Evolutionary conservation across 2,797 vertebrate species (phyloP), one percentile per base, ranked within the genome.

Genomic region (Cichlasoma orientale): DNA sequence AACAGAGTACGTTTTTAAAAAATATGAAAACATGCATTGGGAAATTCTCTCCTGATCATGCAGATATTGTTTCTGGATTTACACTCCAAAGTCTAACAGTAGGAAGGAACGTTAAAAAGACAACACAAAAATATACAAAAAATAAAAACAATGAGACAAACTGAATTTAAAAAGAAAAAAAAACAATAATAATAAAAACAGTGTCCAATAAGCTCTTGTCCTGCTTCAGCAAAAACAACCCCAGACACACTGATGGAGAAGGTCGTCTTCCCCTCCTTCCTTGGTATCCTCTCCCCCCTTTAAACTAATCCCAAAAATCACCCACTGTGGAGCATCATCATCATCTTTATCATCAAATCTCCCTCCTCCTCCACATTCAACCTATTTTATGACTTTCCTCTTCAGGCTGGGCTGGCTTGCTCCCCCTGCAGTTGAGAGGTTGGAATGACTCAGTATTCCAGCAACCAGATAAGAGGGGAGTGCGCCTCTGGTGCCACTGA

Each of bases 361-460:
- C 77, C 78, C 47, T 86, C 82, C 73, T 76, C 72, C 72, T 77
- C 63, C 73, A 68, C 80, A 69, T 72, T 79, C 71, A 83, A 75
- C 72, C 55, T 7, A 31, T 75, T 74, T 75, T 57, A 74, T 75
- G 53, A 74, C 83, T 85, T 90, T 82, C 87, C 86, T 90, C 93
- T 50, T 87, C 91, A 91, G 91, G 88, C 92, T 90, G 90, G 83
- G 93, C 87, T 89, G 89, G 85, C 92, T 88, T 86, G 92, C 92
- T 86, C 95, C 93, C 94, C 95, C 95, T 94, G 90, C 91, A 95
- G 96, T 92, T 77, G 53, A 90, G 89, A 92, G 83, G 91, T 91
- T 92, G 93, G 94, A 95, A 94, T 88, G 88, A 91, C 92, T 80
- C 89, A 75, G 92, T 93, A 90, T 92, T 95, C 94, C 94, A 68